These are phyloP conservation scores for Pelochelys cantorii DNA, from an alignment of 2,797 vertebrate species.

Conservation along the genomic window DNA sequence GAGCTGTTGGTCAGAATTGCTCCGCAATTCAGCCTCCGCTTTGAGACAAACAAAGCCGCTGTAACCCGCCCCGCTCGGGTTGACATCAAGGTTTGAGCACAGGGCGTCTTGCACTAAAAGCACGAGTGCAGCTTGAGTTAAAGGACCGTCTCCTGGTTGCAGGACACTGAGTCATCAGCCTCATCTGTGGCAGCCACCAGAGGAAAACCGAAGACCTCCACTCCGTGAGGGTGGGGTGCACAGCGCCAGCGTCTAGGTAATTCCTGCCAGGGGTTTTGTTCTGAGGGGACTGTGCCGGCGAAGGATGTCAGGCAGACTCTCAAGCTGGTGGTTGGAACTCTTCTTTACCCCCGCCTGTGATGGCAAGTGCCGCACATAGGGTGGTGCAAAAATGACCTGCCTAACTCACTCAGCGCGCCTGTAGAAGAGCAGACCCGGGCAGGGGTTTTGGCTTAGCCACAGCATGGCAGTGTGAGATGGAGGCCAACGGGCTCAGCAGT, in stretches of 20 bases:
- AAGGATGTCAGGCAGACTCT: neutral
- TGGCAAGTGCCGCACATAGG: neutral
- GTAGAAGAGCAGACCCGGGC: too few relatives aligned
- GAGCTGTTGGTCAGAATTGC: neutral
- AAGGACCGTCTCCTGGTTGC: neutral
- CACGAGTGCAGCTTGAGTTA: neutral
- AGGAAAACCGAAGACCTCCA: neutral
- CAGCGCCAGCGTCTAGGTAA: neutral
- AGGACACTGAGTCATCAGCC: neutral
- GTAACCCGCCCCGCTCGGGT: neutral
- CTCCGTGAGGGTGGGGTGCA: neutral
- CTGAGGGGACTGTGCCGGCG: neutral
- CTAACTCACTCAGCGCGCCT: neutral
- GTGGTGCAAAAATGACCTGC: neutral
- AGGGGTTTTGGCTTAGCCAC: too few relatives aligned
- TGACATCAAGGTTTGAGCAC: neutral
- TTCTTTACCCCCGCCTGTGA: neutral
- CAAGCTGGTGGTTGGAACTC: neutral
- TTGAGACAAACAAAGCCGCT: neutral
- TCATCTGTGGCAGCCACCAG: neutral
- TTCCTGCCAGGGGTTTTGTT: neutral
- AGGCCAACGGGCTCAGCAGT: too few relatives aligned
- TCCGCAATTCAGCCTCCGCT: neutral
- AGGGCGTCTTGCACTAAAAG: neutral
- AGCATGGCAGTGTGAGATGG: too few relatives aligned